Evolutionary conservation across 1,140 invertebrate species (phyloP).

Genomic region (Charaxes varanes): DNA sequence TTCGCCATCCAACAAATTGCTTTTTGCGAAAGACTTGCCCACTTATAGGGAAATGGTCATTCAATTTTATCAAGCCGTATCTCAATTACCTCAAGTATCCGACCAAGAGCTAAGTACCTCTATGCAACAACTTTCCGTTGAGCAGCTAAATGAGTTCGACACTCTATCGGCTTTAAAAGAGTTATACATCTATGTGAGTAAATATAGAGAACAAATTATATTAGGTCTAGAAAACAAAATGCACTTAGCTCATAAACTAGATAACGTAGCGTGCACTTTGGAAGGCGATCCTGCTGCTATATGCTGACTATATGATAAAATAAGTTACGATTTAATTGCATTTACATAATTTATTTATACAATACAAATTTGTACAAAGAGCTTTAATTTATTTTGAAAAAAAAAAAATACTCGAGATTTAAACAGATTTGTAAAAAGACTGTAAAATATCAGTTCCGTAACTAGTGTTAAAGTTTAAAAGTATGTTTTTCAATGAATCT

Average conservation of each 20-base stretch:
- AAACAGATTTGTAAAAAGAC: conserved; percentile 64
- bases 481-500: conserved; percentile 12
- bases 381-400: conserved; percentile 70
- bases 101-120: conserved; percentile 94
- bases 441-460: conserved; percentile 60
- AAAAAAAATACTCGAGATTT: conserved; percentile 61
- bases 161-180: conserved; percentile 93
- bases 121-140: conserved; percentile 92
- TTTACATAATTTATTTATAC: conserved; percentile 69
- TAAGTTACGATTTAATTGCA: conserved; percentile 65
- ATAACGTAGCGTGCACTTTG: conserved; percentile 91
- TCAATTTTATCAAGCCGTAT: conserved; percentile 90
- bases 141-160: conserved; percentile 92
- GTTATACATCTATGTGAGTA: conserved; percentile 94
- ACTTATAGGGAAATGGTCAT: conserved; percentile 91
- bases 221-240: conserved; percentile 90
- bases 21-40: conserved; percentile 96
- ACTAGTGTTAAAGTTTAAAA: conserved; percentile 9
- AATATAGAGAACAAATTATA: conserved; percentile 93
- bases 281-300: conserved; percentile 81
- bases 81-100: conserved; percentile 88
- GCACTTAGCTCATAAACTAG: conserved; percentile 90
- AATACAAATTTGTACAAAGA: conserved; percentile 68
- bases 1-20: conserved; percentile 94
- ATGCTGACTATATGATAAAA: conserved; percentile 71